phyloP scores from a whole-genome alignment of 2,797 vertebrate genomes.

The Rachycentron canadum region DNA sequence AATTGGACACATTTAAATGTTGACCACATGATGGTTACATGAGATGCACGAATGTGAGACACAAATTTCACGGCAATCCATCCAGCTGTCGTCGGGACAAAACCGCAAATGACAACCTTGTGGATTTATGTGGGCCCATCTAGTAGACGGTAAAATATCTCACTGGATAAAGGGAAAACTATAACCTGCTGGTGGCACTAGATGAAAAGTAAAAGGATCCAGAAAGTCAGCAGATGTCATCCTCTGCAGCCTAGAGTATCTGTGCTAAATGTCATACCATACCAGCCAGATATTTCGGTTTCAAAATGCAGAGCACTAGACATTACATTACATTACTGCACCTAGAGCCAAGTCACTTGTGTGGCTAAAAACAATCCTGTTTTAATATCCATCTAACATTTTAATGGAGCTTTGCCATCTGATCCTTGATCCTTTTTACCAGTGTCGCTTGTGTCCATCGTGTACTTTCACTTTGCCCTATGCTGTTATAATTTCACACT shows the following conservation, averaged over 20 bases:
- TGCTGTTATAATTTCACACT: constrained; percentile 18
- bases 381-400: neutral
- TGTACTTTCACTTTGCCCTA: constrained; percentile 1
- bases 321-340: neutral
- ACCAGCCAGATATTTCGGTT: neutral
- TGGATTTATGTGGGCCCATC: neutral
- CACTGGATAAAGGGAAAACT: neutral
- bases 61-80: neutral
- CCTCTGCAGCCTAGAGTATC: neutral
- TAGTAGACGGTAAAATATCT: neutral
- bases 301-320: neutral
- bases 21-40: neutral
- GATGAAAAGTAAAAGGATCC: neutral
- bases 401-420: neutral
- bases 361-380: neutral
- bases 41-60: neutral
- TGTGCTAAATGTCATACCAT: neutral
- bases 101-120: neutral
- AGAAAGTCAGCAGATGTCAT: neutral
- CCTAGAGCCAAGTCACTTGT: neutral
- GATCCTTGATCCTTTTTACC: constrained; percentile 1
- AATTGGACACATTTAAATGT: neutral
- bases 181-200: neutral
- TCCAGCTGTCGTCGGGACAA: neutral
- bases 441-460: constrained; percentile 15